Base-by-base conservation (phyloP, 2,888 invertebrate species). In the Stomorhina lunata region DNA sequence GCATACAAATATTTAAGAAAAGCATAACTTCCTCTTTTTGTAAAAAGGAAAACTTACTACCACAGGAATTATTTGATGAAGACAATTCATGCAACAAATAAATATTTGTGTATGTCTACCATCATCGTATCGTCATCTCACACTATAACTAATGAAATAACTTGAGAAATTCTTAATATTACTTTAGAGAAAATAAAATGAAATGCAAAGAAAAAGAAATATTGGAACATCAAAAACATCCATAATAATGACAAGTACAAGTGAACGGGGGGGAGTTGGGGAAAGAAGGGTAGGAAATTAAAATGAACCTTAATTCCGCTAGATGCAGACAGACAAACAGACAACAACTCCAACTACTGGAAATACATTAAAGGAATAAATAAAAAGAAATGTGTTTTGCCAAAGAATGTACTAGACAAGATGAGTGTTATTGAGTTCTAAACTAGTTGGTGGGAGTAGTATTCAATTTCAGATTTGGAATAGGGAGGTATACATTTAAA, bases 71-170 rank as follows among this genome's bases (percentile, higher is more conserved):
- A 9, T 20, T 5, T 63, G 29, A 50, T 25, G 27, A 59, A 59
- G 29, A 20, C 40, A 57, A 53, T 15, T 12, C 43, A 66, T n/a
- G n/a, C n/a, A n/a, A n/a, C n/a, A n/a, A n/a, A n/a, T 27, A 71
- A 57, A 48, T 65, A 37, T 53, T 7, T 45, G 15, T 25, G 22
- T 43, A 50, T 45, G 45, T 25, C 12, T 68, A 15, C 29, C 15
- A 61, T 53, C 53, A 12, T 50, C 50, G 20, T 40, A 40, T 15
- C 43, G 3, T 43, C n/a, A n/a, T 17, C 22, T 37, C 17, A 0
- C 22, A 29, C 53, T 68, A 53, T 9, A 65, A 48, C 12, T 81
- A 78, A 78, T 69, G 63, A 78, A 82, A 82, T 75, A 71, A 75
- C 79, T 82, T 57, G 65, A 45, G 53, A 66, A 71, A 71, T 82